Conservation (phyloP, 2,888 invertebrate genomes). For the Tipula unca region DNA sequence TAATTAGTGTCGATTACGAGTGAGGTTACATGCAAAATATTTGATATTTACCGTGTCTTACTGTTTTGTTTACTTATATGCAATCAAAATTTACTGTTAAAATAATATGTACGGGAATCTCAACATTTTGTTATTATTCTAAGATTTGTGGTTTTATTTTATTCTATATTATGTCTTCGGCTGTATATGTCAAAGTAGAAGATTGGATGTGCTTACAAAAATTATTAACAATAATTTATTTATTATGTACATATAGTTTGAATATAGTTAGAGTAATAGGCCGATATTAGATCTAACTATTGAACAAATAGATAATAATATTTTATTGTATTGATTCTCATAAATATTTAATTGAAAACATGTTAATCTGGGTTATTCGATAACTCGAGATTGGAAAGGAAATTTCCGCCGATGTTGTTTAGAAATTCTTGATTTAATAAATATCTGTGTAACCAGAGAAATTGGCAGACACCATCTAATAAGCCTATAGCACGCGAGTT, state of each 20-base stretch:
- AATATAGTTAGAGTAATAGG: too few relatives aligned
- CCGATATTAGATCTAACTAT: too few relatives aligned
- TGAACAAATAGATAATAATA: too few relatives aligned
- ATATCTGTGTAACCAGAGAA: too few relatives aligned
- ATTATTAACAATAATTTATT: not conserved
- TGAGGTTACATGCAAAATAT: not conserved
- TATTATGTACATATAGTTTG: not conserved
- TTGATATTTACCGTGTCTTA: not conserved
- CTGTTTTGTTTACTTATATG: not conserved
- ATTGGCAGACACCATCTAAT: too few relatives aligned
- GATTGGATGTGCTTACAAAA: not conserved
- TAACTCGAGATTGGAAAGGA: too few relatives aligned
- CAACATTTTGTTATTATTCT: not conserved
- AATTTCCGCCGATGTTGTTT: too few relatives aligned
- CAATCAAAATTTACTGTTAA: not conserved
- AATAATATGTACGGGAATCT: not conserved
- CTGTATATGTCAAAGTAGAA: not conserved
- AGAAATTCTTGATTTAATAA: too few relatives aligned
- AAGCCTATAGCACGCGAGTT: too few relatives aligned
- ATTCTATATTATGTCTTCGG: not conserved
- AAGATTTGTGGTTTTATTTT: not conserved
- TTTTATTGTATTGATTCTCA: too few relatives aligned
- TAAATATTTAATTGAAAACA: too few relatives aligned
- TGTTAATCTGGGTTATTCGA: too few relatives aligned
- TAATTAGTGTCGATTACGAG: not conserved